Percentiles rank a stretch among this genome's conserved stretches.
Evolutionary conservation across 2,113 vertebrate genomes (phyloP).

Genomic region (Plecotus auritus): DNA sequence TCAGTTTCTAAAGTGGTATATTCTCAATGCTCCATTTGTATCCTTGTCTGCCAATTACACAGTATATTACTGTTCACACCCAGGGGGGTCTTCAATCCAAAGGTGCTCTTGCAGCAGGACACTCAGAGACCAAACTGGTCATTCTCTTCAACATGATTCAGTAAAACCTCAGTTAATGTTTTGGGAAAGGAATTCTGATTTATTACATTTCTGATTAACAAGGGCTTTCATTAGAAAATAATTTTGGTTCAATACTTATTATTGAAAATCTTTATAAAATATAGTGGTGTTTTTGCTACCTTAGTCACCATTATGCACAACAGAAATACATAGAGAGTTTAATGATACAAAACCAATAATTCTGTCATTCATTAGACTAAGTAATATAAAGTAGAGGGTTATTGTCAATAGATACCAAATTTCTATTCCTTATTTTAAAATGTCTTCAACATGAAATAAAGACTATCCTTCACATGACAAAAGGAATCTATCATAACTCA

Average conservation of each 20-base stretch:
- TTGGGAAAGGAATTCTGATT: slow-evolving; percentile 44
- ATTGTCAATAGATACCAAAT: slow-evolving; percentile 14
- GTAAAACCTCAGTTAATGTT: slow-evolving; percentile 62
- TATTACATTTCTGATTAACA: slow-evolving; percentile 47
- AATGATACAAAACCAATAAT: slow-evolving; percentile 44
- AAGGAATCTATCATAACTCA: neutral
- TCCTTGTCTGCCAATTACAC: slow-evolving; percentile 48
- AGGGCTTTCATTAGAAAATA: slow-evolving; percentile 65
- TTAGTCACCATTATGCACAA: neutral
- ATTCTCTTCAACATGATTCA: slow-evolving; percentile 50
- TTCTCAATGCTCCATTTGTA: slow-evolving; percentile 61
- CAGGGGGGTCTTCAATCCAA: slow-evolving; percentile 22
- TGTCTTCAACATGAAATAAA: neutral
- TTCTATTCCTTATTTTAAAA: slow-evolving; percentile 18
- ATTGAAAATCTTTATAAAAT: slow-evolving; percentile 48
- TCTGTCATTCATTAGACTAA: slow-evolving; percentile 13
- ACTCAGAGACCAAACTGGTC: slow-evolving; percentile 59
- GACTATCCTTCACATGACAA: neutral
- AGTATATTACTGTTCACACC: slow-evolving; percentile 64
- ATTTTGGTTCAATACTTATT: slow-evolving; percentile 29
- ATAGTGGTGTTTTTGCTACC: neutral
- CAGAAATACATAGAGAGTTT: slow-evolving; percentile 23
- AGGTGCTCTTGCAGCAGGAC: slow-evolving; percentile 65
- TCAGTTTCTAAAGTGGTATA: slow-evolving; percentile 51
- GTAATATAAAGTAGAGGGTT: neutral